phyloP scores from a whole-genome alignment of 2,113 vertebrate species.

The Colaptes auratus region DNA sequence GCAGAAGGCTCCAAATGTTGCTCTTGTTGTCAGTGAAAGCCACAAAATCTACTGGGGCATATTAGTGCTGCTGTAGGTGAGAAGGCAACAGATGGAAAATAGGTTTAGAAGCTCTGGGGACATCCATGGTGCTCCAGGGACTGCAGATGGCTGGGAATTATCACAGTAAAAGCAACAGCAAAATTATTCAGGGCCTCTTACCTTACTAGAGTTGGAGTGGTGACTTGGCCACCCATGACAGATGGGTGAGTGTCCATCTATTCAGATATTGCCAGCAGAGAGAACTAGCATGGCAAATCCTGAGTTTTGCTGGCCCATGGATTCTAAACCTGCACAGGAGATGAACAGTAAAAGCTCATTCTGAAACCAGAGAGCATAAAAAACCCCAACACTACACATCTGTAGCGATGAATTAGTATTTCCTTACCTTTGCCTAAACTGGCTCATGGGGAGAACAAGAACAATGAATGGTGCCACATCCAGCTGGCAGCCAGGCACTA shows the following conservation, averaged over 20 bases:
- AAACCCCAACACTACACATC: not conserved
- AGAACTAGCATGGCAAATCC: not conserved
- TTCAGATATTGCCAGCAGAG: not conserved
- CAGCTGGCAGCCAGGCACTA: too few species aligned
- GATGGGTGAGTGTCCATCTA: not conserved
- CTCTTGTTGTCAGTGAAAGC: not conserved
- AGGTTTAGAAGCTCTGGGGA: conserved; percentile 9
- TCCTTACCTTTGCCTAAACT: not conserved
- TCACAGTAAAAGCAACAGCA: not conserved
- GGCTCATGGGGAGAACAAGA: not conserved
- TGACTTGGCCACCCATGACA: not conserved
- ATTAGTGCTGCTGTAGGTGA: conserved; percentile 16
- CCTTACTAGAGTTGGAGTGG: not conserved
- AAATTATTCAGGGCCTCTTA: conserved; percentile 3
- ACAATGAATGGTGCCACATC: not conserved
- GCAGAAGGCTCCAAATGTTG: conserved; percentile 11
- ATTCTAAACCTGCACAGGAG: not conserved
- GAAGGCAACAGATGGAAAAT: conserved; percentile 52
- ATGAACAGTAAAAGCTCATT: not conserved
- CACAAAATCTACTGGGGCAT: conserved; percentile 8
- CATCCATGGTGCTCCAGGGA: not conserved
- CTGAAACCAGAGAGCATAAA: not conserved
- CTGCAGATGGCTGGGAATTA: conserved; percentile 23
- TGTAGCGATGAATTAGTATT: not conserved
- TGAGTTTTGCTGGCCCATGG: too few species aligned